Conservation (phyloP, 2,113 vertebrate genomes). For the Hirundichthys speculiger region DNA sequence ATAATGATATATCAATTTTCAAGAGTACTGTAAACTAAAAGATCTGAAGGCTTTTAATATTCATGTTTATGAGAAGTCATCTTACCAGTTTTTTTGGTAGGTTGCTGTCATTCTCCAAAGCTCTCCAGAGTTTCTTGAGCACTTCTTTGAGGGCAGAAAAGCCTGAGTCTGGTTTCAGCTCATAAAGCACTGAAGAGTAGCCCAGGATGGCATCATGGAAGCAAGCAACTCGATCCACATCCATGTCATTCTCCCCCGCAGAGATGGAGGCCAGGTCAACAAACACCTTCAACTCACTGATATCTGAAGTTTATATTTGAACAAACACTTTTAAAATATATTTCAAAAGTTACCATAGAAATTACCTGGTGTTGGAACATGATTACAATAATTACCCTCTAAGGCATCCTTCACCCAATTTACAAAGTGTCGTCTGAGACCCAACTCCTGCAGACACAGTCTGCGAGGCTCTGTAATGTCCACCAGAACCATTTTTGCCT, state of each 20-base stretch:
- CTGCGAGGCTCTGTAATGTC: constrained; percentile 81
- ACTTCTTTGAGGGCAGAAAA: constrained; percentile 82
- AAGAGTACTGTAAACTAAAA: too few species aligned
- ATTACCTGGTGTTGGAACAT: not conserved
- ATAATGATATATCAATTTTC: too few species aligned
- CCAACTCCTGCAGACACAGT: constrained; percentile 82
- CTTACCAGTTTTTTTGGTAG: constrained; percentile 90
- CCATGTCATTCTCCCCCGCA: constrained; percentile 96
- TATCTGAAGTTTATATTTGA: constrained; percentile 74
- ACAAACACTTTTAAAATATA: rapidly evolving
- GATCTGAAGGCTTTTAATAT: too few species aligned
- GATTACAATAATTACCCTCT: constrained; percentile 77
- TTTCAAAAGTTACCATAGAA: not conserved
- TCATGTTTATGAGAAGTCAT: too few species aligned
- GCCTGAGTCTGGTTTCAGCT: constrained; percentile 77
- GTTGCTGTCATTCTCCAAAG: constrained; percentile 87
- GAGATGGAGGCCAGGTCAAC: constrained; percentile 97
- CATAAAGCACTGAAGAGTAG: constrained; percentile 89
- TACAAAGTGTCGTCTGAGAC: constrained; percentile 81
- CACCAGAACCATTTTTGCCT: constrained; percentile 81
- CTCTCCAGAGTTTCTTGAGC: constrained; percentile 90
- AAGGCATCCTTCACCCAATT: constrained; percentile 89
- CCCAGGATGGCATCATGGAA: constrained; percentile 93
- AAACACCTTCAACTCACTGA: constrained; percentile 94
- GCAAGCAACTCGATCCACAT: constrained; percentile 93